Base-by-base conservation (phyloP, 1,140 invertebrate species). In the Drosophila kohkoa region DNA sequence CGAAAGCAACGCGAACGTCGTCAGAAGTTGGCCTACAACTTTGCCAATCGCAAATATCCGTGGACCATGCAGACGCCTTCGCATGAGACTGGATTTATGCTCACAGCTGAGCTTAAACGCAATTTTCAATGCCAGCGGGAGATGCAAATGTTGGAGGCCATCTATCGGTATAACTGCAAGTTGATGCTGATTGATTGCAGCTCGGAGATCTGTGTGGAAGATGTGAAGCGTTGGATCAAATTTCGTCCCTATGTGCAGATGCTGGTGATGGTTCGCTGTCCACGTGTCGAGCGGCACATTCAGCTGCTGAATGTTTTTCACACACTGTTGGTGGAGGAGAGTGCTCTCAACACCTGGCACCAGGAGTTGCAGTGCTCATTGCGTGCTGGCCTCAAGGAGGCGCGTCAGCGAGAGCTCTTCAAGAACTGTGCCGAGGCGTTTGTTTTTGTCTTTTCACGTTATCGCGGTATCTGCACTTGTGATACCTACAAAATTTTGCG, bases 21-120 rank as follows among this genome's bases (percentile, higher is more conserved):
- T 1, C 75, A 90, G 54, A 77, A 64, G n/a, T 32, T 92, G 58
- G 90, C 90, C 1, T 77, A 79, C 41, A 57, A 68, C 43, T 91
- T 90, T 45, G 79, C 77, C 58, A 88, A 92, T 38, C 81, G 90
- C 1, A 59, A 20, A 0, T 81, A 69, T 59, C 90, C 90, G 2
- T 91, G 90, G 90, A 88, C 81, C 41, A 91, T 91, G 87, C 68
- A 88, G 52, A 77, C 62, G 1, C 79, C 81, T 3, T 48, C 52
- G 5, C 70, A 83, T n/a, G 77, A 86, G 32, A 16, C 73, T 15
- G 52, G 63, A 28, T 86, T 88, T 30, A 8, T 30, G 2, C 8
- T 90, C 1, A 86, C 70, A 1, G 11, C 16, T 3, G 65, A 81
- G 6, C 8, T 88, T 35, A 35, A 46, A 5, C 0, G 15, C 3